Percentiles rank a stretch among this genome's conserved stretches.
Evolutionary conservation across 2,113 vertebrate genomes (phyloP).

Genomic region (Urocitellus parryii): DNA sequence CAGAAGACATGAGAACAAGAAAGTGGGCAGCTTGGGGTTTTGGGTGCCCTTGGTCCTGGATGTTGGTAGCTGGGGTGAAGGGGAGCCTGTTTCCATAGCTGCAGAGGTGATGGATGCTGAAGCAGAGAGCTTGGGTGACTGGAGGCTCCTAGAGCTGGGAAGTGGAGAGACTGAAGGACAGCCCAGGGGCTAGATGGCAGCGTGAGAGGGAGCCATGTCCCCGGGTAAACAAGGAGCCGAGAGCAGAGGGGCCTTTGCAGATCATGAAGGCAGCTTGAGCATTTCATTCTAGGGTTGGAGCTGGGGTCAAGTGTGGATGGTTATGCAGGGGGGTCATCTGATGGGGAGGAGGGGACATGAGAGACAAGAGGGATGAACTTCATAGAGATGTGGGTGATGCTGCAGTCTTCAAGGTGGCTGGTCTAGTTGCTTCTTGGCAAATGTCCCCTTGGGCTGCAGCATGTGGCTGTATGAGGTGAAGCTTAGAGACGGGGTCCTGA

Average conservation of each 20-base stretch:
- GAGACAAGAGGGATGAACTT: neutral
- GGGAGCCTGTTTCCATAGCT: neutral
- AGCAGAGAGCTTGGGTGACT: neutral
- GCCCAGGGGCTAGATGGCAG: neutral
- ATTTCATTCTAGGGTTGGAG: neutral
- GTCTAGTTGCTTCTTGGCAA: neutral
- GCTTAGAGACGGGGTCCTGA: neutral
- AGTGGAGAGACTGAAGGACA: neutral
- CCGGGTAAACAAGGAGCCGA: neutral
- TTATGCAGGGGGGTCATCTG: neutral
- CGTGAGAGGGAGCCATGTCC: neutral
- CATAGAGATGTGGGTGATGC: too few relatives aligned
- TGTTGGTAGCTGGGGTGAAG: neutral
- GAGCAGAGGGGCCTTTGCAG: neutral
- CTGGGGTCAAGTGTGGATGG: neutral
- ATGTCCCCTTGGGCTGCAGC: neutral
- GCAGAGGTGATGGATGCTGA: neutral
- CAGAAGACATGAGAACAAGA: neutral
- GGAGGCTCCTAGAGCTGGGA: neutral
- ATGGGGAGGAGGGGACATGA: neutral
- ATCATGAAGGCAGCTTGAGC: neutral
- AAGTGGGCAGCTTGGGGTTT: neutral
- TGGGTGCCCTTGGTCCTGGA: neutral
- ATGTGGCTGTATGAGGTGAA: neutral
- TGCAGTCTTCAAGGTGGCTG: neutral